phyloP scores from a whole-genome alignment of 2,888 invertebrate genomes.

The Branchipolynoe longqiensis region DNA sequence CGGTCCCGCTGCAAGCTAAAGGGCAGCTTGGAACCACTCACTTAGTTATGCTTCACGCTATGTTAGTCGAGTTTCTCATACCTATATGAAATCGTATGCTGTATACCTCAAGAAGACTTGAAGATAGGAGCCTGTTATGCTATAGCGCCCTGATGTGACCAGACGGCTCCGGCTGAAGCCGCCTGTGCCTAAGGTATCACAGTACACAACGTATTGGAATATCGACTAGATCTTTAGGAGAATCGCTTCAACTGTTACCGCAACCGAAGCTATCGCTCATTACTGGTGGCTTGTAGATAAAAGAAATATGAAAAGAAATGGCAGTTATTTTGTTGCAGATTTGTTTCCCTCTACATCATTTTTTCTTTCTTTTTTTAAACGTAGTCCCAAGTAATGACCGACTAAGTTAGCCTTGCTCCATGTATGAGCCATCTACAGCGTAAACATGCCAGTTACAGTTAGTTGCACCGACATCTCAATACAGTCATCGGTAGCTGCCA shows the following conservation, averaged over 20 bases:
- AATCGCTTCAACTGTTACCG: not conserved
- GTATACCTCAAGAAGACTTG: slow-evolving; percentile 55
- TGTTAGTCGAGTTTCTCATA: slow-evolving; percentile 20
- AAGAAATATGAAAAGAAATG: no score
- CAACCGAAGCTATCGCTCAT: no score
- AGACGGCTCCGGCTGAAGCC: not conserved
- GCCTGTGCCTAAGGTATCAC: slow-evolving; percentile 39
- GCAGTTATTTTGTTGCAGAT: no score
- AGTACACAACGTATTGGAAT: slow-evolving; percentile 40
- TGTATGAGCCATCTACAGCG: no score
- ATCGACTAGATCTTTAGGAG: slow-evolving; percentile 51
- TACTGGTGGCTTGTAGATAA: no score
- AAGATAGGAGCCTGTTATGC: slow-evolving; percentile 13
- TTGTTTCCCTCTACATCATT: no score
- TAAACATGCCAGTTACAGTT: no score
- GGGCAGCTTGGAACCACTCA: slow-evolving; percentile 31
- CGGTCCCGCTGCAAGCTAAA: slow-evolving; percentile 25
- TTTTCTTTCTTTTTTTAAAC: no score
- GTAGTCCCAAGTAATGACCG: no score
- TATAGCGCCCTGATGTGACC: not conserved
- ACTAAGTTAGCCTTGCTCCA: no score
- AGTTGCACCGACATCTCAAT: no score
- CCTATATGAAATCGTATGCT: slow-evolving; percentile 47
- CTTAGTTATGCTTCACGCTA: slow-evolving; percentile 30
- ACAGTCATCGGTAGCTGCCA: not conserved